Base-by-base conservation (phyloP, 2,113 vertebrate species). In the Strigops habroptila region DNA sequence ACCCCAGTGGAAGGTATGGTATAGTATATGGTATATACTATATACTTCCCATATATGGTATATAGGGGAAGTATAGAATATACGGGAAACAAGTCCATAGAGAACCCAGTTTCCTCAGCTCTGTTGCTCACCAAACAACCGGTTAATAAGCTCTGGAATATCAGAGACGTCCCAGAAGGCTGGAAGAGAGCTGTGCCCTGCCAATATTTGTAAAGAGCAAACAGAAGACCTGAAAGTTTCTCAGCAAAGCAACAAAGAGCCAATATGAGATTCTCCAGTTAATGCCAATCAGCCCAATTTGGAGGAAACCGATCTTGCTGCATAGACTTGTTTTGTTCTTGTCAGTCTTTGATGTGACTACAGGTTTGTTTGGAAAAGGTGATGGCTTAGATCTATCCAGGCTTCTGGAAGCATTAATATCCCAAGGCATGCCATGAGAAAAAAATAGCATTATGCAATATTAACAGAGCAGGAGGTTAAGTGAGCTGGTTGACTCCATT, bases 321-420 rank as follows among this genome's bases (percentile, higher is more conserved):
- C 88, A 85, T 73, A 82, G 92, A 93, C 86, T 95, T 96, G 92
- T 96, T 96, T 96, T 95, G 89, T 89, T 96, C 91, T 82, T 89
- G 91, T 85, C 67, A 67, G 88, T 89, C 92, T 97, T 97, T 96
- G 90, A 96, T 93, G 95, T 94, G 83, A 75, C 86, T 96, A 82
- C 41, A 84, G 59, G 77, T 93, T 91, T 93, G 59, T 79, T 89
- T 93, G 91, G 88, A 68, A 94, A 79, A 96, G 78, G 77, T 85
- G 95, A 94, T 1, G 59, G 48, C 94, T 92, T 92, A 96, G 92
- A 95, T 96, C 74, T 95, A 82, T 91, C 59, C 64, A 69, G 91
- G 78, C 44, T 95, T 88, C 88, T 95, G 83, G 92, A 89, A 91
- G 53, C 65, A 71, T 91, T 96, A 89, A 94, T 91, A 92, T 89